Evolutionary conservation across 2,888 invertebrate genomes (phyloP), one percentile per base, ranked within the genome.

Genomic region (Helleia helle): DNA sequence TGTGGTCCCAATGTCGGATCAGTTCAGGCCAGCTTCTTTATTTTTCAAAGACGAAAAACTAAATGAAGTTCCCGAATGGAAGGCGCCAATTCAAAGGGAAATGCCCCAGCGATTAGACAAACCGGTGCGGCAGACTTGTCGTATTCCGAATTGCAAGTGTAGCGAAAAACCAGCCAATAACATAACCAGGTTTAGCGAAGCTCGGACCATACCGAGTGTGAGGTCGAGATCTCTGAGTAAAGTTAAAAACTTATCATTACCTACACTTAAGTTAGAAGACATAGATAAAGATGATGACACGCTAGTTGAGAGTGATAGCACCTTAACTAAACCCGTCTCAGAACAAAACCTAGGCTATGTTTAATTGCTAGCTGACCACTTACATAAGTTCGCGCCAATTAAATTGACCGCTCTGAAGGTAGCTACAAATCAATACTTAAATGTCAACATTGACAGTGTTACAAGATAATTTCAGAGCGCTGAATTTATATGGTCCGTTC

Each of bases 281-380:
- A 39, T 52, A 6, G 67, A 60, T 8, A 64, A 63, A 24, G 65
- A 51, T 29, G 69, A 67, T 38, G 59, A 62, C 3, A 68, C 71
- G 44, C 77, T 75, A 7, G 83, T 80, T 51, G 71, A 67, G 50
- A 81, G 81, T 40, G 44, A 56, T 5, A 55, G 58, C 25, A 50
- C 55, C 13, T 44, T 67, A 12, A 70, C 44, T 46, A 84, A 83
- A 59, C 81, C 81, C 8, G 71, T 87, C 49, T 84, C 86, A 42
- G 87, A 87, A 63, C 84, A 87, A 55, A 86, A 86, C 62, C 80
- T 87, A 65, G 87, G 87, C 29, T 87, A 86, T 63, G 86, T 87
- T 49, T 87, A 76, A 63, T 46, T 40, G 28, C 8, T 29, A 22
- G 22, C 22, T 7, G 4, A 7, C 3, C 2, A 7, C 14, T 29